Evolutionary conservation across 2,797 vertebrate genomes (phyloP), one percentile per base, ranked within the genome.

Genomic region (Varecia variegata): DNA sequence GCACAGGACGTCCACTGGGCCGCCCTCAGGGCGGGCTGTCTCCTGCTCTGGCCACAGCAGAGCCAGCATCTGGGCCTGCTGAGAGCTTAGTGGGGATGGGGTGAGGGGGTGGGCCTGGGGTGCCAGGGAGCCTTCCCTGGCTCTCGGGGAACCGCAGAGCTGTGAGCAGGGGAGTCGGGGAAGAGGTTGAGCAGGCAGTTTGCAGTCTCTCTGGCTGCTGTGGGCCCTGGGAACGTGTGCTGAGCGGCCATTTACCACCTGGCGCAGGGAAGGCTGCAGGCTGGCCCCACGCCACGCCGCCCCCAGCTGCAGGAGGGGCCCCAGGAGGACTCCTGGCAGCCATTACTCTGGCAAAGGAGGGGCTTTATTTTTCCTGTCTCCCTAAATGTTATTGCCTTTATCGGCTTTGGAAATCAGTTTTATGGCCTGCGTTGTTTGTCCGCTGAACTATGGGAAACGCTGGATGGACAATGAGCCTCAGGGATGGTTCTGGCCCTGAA

Each of bases 351-450:
- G 32, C 60, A 74, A 45, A 77, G 67, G 70, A 68, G 79, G 87
- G 81, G 47, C 76, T 79, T 67, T 45, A 27, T 89, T 93, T 88
- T 71, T 88, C 86, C 80, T 60, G 47, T 54, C 92, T 96, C 70
- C 56, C 84, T 77, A 70, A 96, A 86, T 67, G 87, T 88, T 92
- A 88, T 68, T 47, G 45, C 93, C 81, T 52, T 90, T 92, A 60
- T 13, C 18, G 89, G 77, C 93, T 95, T 93, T 68, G 80, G 92
- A 94, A 92, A 94, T 94, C 89, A 76, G 92, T 81, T 94, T 94
- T 82, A 88, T 20, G 76, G 84, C 54, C 68, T 62, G 23, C 0
- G 21, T 32, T 83, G 47, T 93, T 92, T 85, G 76, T 92, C 62
- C 0, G 0, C 32, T 60, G 80, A 92, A 87, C 92, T 54, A n/a